Percentiles rank a stretch among this genome's conserved stretches.
These are phyloP conservation scores for Drosophila teissieri DNA, from an alignment of 1,140 invertebrate genomes.

Conservation along the genomic window DNA sequence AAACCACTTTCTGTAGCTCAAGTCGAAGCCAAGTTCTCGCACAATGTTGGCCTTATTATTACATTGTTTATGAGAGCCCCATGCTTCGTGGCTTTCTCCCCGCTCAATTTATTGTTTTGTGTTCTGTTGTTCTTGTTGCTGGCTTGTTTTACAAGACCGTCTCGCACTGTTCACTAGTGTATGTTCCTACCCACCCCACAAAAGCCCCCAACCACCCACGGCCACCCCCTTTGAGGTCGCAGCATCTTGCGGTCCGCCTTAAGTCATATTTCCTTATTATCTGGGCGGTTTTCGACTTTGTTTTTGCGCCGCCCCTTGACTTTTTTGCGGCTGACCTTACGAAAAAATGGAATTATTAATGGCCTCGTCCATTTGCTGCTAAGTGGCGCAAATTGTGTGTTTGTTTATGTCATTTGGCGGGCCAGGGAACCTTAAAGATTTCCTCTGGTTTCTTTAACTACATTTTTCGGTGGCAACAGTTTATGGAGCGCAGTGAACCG, in stretches of 20 bases:
- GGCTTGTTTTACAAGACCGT: slow-evolving; percentile 76
- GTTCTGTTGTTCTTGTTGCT: slow-evolving; percentile 43
- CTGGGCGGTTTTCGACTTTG: slow-evolving; percentile 32
- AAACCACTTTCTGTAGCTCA: slow-evolving; percentile 38
- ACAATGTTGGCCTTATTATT: slow-evolving; percentile 75
- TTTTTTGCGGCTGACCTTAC: slow-evolving; percentile 67
- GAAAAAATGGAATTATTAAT: slow-evolving; percentile 79
- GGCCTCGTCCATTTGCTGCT: slow-evolving; percentile 79
- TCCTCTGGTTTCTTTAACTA: slow-evolving; percentile 46
- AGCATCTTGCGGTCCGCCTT: slow-evolving; percentile 45
- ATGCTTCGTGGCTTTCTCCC: slow-evolving; percentile 29
- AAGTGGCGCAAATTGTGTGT: slow-evolving; percentile 83
- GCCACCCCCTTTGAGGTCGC: slow-evolving; percentile 18
- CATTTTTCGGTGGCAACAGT: slow-evolving; percentile 34
- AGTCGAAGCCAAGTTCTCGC: slow-evolving; percentile 54
- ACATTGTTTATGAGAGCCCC: slow-evolving; percentile 80
- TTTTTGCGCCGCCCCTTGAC: slow-evolving; percentile 43
- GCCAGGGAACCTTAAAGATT: slow-evolving; percentile 57
- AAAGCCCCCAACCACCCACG: background rate
- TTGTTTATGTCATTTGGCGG: slow-evolving; percentile 78
- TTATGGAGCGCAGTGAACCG: slow-evolving; percentile 72
- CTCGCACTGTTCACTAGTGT: slow-evolving; percentile 72
- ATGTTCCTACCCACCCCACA: slow-evolving; percentile 11
- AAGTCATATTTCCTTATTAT: slow-evolving; percentile 83
- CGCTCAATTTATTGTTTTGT: slow-evolving; percentile 75